These are phyloP conservation scores for Pomatostomus ruficeps DNA, from an alignment of 2,113 vertebrate species.

Conservation along the genomic window DNA sequence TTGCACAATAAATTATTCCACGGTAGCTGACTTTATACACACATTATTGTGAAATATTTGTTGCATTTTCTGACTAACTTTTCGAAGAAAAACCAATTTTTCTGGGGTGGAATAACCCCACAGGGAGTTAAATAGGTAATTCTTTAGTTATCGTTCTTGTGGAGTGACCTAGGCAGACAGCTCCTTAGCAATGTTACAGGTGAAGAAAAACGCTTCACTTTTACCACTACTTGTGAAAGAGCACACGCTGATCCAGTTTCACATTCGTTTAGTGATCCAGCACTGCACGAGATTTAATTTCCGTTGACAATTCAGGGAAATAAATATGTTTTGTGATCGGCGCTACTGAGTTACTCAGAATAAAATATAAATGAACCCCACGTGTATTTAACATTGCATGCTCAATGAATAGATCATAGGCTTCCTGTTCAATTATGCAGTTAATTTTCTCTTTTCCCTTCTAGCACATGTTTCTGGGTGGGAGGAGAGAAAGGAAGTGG, in stretches of 20 bases:
- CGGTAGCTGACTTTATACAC: neutral
- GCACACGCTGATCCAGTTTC: neutral
- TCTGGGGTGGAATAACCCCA: neutral
- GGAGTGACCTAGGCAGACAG: neutral
- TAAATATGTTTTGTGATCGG: neutral
- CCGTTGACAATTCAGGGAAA: neutral
- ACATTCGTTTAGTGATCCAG: neutral
- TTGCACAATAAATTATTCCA: neutral
- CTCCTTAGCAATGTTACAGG: neutral
- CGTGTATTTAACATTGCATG: neutral
- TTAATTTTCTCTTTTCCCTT: neutral
- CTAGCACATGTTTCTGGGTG: neutral
- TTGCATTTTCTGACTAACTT: neutral
- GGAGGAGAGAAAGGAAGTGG: neutral
- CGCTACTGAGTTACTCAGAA: accelerated
- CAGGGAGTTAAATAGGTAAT: neutral
- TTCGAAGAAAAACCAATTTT: neutral
- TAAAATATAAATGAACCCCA: neutral
- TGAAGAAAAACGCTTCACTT: neutral
- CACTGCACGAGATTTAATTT: neutral
- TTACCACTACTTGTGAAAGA: neutral
- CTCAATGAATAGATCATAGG: neutral
- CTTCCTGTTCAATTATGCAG: neutral
- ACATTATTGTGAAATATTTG: neutral
- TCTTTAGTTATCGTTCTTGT: neutral